Base-by-base conservation (phyloP, 1,140 invertebrate genomes). In the Panulirus ornatus region DNA sequence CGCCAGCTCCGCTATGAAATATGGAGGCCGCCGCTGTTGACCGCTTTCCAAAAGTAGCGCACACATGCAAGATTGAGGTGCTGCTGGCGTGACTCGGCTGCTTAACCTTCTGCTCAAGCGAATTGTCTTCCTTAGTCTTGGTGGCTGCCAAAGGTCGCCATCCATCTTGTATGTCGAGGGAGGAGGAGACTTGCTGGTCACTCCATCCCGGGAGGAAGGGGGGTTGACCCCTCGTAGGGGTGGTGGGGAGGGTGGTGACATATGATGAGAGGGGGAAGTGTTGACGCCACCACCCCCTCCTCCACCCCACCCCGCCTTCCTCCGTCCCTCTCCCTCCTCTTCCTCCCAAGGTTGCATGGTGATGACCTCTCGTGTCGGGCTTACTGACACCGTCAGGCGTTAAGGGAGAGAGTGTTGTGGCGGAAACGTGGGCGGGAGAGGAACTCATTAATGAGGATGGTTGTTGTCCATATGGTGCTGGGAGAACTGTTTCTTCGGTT, bases 21-120 rank as follows among this genome's bases (percentile, higher is more conserved):
- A 83, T 83, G 38, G 16, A 83, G 51, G 30, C 16, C 54, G 19
- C 42, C 38, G 27, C 81, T 83, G 81, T 83, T 83, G 81, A 83
- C 81, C 81, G 81, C 34, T 40, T 38, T 36, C 81, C 81, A 83
- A 54, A 83, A 83, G 81, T 83, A 66, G 81, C 44, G 19, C 81
- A 63, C 27, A 83, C 81, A 83, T 83, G 34, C 58, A 83, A 34
- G 51, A 38, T 36, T 63, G 54, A 66, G 38, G n/a, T 30, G 36
- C 27, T n/a, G 11, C 51, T 83, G 81, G 40, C 54, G 81, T 83
- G 44, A 76, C 36, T 40, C 54, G 27, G 51, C 81, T 83, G 34
- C 81, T 83, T 83, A 83, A 83, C 81, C 81, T 83, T 83, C 58
- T 63, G n/a, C 27, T 19, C 30, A 30, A 14, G 1, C 38, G 63